These are phyloP conservation scores for Chrysolina americana DNA, from an alignment of 2,888 invertebrate species.

Conservation along the genomic window DNA sequence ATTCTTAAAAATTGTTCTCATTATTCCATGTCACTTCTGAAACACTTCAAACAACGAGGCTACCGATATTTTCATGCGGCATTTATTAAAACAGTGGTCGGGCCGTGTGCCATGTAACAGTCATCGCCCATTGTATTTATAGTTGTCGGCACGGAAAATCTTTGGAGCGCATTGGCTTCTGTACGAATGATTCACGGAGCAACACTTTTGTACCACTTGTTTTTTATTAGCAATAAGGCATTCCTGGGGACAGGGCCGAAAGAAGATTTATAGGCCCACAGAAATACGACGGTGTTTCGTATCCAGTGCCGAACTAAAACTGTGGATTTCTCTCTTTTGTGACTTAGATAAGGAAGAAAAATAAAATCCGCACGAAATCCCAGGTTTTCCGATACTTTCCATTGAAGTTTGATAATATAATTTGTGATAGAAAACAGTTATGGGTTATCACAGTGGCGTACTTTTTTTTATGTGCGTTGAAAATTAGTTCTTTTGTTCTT, in stretches of 20 bases:
- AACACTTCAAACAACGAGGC: slow-evolving; percentile 28
- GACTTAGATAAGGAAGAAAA: too few species aligned
- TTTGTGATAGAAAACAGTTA: too few species aligned
- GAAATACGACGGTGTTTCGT: not conserved
- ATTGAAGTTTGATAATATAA: too few species aligned
- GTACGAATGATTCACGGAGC: slow-evolving; percentile 44
- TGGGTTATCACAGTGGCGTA: too few species aligned
- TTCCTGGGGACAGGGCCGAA: slow-evolving; percentile 27
- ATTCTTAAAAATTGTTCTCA: slow-evolving; percentile 26
- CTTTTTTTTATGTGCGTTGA: too few species aligned
- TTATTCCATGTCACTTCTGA: slow-evolving; percentile 25
- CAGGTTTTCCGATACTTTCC: too few species aligned
- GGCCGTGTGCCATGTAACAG: slow-evolving; percentile 47
- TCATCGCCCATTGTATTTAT: slow-evolving; percentile 50
- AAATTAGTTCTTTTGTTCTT: too few species aligned
- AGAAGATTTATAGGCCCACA: not conserved
- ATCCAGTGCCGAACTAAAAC: too few species aligned
- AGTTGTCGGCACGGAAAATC: slow-evolving; percentile 44
- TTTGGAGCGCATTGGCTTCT: slow-evolving; percentile 50
- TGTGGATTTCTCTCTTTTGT: too few species aligned
- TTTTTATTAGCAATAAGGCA: slow-evolving; percentile 38
- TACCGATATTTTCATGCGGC: slow-evolving; percentile 31
- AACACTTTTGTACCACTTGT: slow-evolving; percentile 37
- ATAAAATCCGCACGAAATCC: too few species aligned
- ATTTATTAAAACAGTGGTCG: slow-evolving; percentile 41